A percentile compares a stretch with the other conserved stretches of the same genome.
These are phyloP conservation scores for Otis tarda DNA, from an alignment of 2,113 vertebrate genomes.

Conservation along the genomic window DNA sequence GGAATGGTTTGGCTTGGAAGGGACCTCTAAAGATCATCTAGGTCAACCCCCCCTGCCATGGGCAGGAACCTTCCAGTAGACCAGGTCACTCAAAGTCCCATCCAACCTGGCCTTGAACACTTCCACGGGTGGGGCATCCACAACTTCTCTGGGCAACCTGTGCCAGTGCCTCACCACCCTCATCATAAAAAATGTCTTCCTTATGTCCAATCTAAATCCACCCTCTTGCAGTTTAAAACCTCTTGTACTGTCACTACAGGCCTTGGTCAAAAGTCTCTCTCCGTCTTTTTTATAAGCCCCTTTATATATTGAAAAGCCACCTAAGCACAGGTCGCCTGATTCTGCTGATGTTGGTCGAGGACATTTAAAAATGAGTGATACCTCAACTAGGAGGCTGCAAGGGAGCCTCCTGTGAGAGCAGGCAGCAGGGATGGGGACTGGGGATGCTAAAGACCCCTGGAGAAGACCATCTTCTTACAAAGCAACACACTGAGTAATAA, in stretches of 20 bases:
- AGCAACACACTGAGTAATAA: neutral
- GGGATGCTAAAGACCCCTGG: neutral
- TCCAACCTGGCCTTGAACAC: neutral
- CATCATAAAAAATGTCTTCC: neutral
- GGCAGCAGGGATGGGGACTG: neutral
- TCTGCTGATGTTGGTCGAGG: neutral
- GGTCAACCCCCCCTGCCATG: neutral
- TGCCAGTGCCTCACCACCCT: neutral
- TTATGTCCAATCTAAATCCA: neutral
- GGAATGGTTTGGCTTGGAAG: neutral
- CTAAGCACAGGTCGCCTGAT: neutral
- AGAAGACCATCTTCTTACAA: neutral
- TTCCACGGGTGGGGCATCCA: neutral
- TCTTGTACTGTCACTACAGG: neutral
- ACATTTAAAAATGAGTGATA: neutral
- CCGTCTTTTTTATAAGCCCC: neutral
- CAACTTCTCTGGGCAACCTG: neutral
- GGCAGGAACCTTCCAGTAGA: neutral
- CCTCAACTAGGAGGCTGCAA: neutral
- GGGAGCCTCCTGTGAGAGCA: neutral
- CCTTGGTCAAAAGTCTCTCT: neutral
- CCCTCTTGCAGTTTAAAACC: neutral
- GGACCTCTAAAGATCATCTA: neutral
- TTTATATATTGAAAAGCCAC: neutral
- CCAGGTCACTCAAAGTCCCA: neutral